Evolutionary conservation across 2,797 vertebrate species (phyloP).

Genomic region (Graptemys geographica): DNA sequence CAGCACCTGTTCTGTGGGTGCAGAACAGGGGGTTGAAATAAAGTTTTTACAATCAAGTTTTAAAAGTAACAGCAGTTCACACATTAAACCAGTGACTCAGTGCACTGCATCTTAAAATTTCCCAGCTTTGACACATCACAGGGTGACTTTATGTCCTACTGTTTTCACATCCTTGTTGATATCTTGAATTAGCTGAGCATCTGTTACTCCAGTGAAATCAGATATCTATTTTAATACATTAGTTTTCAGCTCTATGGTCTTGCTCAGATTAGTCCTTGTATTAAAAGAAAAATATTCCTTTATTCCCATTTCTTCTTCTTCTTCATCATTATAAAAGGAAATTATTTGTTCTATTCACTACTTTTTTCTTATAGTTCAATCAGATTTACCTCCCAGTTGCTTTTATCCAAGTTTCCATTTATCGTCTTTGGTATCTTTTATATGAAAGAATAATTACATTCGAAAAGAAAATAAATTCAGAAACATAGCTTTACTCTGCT

Average conservation of each 20-base stretch:
- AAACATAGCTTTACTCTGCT: not conserved
- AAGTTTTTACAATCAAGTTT: slow-evolving; percentile 63
- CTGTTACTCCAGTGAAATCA: slow-evolving; percentile 70
- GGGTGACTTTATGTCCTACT: slow-evolving; percentile 72
- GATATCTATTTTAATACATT: slow-evolving; percentile 60
- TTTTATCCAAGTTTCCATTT: slow-evolving; percentile 25
- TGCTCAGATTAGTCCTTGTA: slow-evolving; percentile 47
- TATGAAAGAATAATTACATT: slow-evolving; percentile 18
- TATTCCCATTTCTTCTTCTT: not conserved
- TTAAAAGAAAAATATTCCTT: slow-evolving; percentile 2
- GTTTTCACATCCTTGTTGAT: slow-evolving; percentile 75
- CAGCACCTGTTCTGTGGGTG: not conserved
- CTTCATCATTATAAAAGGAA: slow-evolving; percentile 24
- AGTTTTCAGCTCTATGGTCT: slow-evolving; percentile 49
- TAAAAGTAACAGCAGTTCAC: slow-evolving; percentile 63
- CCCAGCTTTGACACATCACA: slow-evolving; percentile 62
- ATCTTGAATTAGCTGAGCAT: slow-evolving; percentile 76
- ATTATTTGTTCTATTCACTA: not conserved
- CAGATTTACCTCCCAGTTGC: not conserved
- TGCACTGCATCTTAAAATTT: slow-evolving; percentile 64
- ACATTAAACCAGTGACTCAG: slow-evolving; percentile 66
- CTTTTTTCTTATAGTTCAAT: slow-evolving; percentile 10
- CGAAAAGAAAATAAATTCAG: slow-evolving; percentile 1
- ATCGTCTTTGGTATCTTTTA: slow-evolving; percentile 17
- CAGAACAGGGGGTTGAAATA: slow-evolving; percentile 4